These are phyloP conservation scores for Meloidogyne hapla DNA, from an alignment of 1,140 invertebrate species.

Conservation along the genomic window DNA sequence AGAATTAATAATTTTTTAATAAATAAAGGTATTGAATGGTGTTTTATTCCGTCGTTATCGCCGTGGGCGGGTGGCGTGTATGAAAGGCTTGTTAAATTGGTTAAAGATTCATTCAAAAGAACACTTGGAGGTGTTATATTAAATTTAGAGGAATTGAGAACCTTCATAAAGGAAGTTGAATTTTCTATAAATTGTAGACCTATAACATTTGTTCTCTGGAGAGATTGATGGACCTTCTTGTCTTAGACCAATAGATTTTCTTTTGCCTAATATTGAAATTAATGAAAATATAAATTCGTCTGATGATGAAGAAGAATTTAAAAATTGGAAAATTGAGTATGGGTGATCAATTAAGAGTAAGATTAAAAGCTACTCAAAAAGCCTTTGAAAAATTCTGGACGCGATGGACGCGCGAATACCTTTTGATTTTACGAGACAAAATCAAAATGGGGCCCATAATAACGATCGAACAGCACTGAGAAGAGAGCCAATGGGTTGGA, in stretches of 20 bases:
- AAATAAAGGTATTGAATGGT: background rate
- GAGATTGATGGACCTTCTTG: background rate
- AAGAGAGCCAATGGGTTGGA: background rate
- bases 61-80: constrained; percentile 5
- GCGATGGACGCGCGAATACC: background rate
- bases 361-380: background rate
- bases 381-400: background rate
- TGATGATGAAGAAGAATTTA: background rate
- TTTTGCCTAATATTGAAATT: background rate
- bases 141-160: background rate
- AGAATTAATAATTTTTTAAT: background rate
- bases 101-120: background rate
- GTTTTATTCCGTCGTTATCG: background rate
- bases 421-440: background rate
- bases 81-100: background rate
- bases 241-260: background rate
- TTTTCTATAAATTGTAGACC: background rate
- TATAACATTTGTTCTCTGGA: background rate
- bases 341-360: background rate
- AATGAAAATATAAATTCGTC: background rate
- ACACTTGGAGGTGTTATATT: background rate
- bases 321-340: background rate
- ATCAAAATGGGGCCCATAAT: background rate
- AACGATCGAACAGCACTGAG: too few species aligned
- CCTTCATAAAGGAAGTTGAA: background rate